Evolutionary conservation across 2,888 invertebrate genomes (phyloP), one percentile per base, ranked within the genome.

Genomic region (Mesochorus sp.): DNA sequence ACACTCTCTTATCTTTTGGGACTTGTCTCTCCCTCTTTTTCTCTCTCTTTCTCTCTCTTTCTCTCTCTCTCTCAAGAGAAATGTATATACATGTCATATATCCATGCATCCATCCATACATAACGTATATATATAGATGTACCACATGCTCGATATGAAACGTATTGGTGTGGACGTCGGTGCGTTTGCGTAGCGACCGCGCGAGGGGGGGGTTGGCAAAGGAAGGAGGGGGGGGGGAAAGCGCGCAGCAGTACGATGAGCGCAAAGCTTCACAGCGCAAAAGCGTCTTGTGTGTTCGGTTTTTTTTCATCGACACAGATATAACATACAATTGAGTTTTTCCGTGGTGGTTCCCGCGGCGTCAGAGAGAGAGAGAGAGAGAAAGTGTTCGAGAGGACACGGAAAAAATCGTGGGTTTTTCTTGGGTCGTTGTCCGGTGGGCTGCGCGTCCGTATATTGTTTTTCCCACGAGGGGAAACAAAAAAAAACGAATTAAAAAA

Each of bases 101-200:
- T 19, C 21, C 12, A 44, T 12, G 37, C 14, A 42, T 55, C 8
- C 17, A 28, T 34, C 4, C 57, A 57, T 26, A 26, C n/a, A 1
- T 26, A 8, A 42, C 8, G 10, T 34, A 12, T 37, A 12, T 0
- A 19, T 31, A 31, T 28, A 3, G 10, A 42, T 21, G 24, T 34
- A n/a, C 24, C n/a, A 12, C 34, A 19, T 24, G 34, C 14, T 55
- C 8, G 31, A 31, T 17, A 28, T 17, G n/a, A n/a, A n/a, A 8
- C 26, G 71, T 49, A 28, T 31, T 12, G 24, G 44, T 26, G 44
- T 26, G 26, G n/a, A 42, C 14, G 49, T 61, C 39, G 44, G 78
- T 74, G 78, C 74, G 74, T 74, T 74, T 74, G 78, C 78, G 78
- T 78, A 78, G 74, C 73, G 73, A 78, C 68, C 62, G 34, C 68